A percentile compares a stretch with the other conserved stretches of the same genome.
Conservation (phyloP, 1,140 invertebrate species). For the Drosophila pruinosa region DNA sequence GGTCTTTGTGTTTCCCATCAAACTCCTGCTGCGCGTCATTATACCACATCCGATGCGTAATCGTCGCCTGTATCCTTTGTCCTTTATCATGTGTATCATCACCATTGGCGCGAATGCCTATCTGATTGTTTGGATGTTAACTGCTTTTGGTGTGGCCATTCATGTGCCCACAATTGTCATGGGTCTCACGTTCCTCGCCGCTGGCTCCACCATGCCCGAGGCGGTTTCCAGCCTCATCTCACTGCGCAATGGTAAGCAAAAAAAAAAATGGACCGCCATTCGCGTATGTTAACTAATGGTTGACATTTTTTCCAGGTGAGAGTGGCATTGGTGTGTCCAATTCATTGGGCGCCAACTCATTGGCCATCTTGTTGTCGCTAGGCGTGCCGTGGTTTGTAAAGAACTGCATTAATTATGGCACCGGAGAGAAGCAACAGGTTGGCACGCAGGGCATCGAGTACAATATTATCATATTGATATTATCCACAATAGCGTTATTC, state of each 20-base stretch:
- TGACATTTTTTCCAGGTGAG: slow-evolving; percentile 85
- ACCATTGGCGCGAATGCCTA: slow-evolving; percentile 94
- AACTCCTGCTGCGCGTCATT: slow-evolving; percentile 86
- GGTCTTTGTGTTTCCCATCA: slow-evolving; percentile 89
- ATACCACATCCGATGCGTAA: slow-evolving; percentile 90
- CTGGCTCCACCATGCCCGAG: slow-evolving; percentile 95
- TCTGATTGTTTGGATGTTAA: slow-evolving; percentile 95
- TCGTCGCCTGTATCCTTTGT: slow-evolving; percentile 89
- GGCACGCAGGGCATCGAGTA: slow-evolving; percentile 84
- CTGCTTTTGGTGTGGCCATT: slow-evolving; percentile 91
- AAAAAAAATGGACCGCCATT: no score
- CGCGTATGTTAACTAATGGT: neutral
- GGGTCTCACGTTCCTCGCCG: slow-evolving; percentile 94
- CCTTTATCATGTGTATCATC: slow-evolving; percentile 93
- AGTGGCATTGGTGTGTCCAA: slow-evolving; percentile 94
- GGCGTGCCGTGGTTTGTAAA: slow-evolving; percentile 93
- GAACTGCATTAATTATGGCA: slow-evolving; percentile 83
- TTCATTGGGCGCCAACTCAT: slow-evolving; percentile 91
- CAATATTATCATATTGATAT: slow-evolving; percentile 85
- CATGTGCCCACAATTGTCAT: slow-evolving; percentile 93
- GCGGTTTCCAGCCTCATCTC: slow-evolving; percentile 93
- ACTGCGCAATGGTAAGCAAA: slow-evolving; percentile 89
- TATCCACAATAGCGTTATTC: slow-evolving; percentile 85
- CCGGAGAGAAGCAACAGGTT: slow-evolving; percentile 78
- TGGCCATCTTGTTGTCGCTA: slow-evolving; percentile 93